Evolutionary conservation across 2,113 vertebrate genomes (phyloP), one percentile per base, ranked within the genome.

Genomic region (Tinamus guttatus): DNA sequence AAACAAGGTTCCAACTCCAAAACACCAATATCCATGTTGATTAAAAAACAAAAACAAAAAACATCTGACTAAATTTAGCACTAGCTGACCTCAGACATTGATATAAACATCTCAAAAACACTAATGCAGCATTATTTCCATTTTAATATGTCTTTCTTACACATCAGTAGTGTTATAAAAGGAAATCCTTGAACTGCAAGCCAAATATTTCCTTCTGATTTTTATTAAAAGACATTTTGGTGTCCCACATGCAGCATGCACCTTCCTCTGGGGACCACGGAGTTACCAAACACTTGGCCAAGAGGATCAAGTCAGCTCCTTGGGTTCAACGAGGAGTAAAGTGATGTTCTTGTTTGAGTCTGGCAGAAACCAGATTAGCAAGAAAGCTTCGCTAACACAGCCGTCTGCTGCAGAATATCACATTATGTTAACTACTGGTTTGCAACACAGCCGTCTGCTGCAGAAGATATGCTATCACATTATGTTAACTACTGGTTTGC

Each of bases 91-190:
- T 67, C 34, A 56, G 21, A 40, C 18, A 43, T 9, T 65, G 25
- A 76, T 3, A 25, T 51, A 93, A 63, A 58, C 71, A 85, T 13
- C 40, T 68, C 81, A 81, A 67, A 51, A 84, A 62, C 3, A 78
- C 38, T 82, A 71, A 54, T 25, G 63, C n/a, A 68, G 36, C 21
- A 59, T 63, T 74, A 60, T 70, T 94, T 95, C 43, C 5, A 81
- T 64, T 94, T 94, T 77, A 70, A 54, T 36, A 86, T 49, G 40
- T 65, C 41, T 41, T 62, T 80, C 81, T 90, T 67, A 94, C 60
- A 87, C 51, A 77, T 69, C 52, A 88, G 56, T 88, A 87, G 56
- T 34, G 65, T 85, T 51, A 65, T 90, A 64, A 86, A 96, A 73
- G 41, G 45, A 58, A 54, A 65, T 52, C 64, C 69, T 30, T 84